Base-by-base conservation (phyloP, 2,888 invertebrate genomes). In the Luperina testacea region DNA sequence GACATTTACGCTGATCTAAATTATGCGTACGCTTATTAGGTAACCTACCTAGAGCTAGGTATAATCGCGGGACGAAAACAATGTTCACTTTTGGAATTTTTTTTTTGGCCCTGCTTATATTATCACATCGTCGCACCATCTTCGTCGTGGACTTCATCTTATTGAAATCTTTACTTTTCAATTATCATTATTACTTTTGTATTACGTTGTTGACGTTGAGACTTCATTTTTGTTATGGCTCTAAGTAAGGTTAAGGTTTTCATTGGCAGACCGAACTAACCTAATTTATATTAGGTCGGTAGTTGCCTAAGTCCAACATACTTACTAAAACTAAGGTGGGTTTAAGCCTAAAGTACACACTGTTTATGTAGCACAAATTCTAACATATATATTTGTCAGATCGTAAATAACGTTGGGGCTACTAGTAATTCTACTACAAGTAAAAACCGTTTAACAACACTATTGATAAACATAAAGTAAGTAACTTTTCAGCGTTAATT, bases 1-100 rank as follows among this genome's bases (percentile, higher is more conserved):
- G 48, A 61, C 61, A 57, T 73, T 67, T 53, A 82, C 84, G 64
- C 2, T 53, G 53, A 73, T 79, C 70, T 83, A 71, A 79, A 57
- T 79, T 63, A 80, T 61, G 48, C 67, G 48, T 42, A 51, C 48
- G 15, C 53, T 74, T 63, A 71, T 69, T 70, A 61, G 57, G 73
- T 61, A 24, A 57, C 42, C n/a, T 17, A 7, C 15, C 4, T 81
- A 57, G 3, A 7, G 13, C 4, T 81, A 57, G 3, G 57, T 59
- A 69, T 32, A 42, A 9, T 72, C n/a, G 20, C 7, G 6, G 15
- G 15, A 8, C 20, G n/a, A 38, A 80, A 38, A 38, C 3, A 17
- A 38, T 63, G 20, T 3, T 17, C 45, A 32, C 17, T 32, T 51
- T n/a, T 61, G n/a, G 3, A 42, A 5, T 61, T 1, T 59, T 59